Evolutionary conservation across 2,888 invertebrate genomes (phyloP), one percentile per base, ranked within the genome.

Genomic region (Xylocampa areola): DNA sequence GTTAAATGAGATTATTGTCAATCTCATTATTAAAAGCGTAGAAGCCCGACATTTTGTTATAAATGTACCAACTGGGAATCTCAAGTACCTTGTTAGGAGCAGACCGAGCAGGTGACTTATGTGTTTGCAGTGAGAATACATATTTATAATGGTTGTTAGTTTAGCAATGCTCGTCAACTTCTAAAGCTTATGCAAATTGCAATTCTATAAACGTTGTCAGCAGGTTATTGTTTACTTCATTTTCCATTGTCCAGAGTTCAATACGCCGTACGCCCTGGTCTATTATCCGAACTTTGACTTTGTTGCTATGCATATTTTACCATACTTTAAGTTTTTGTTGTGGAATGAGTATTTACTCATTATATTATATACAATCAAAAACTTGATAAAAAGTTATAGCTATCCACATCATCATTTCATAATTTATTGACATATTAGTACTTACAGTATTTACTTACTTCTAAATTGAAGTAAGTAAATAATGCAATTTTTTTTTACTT

Each of bases 1-100:
- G 62, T 54, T 61, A 68, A 70, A 75, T 64, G 48, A 58, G 62
- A 61, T 73, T 61, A 80, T 80, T 84, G 74, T 83, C 74, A 69
- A 80, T 82, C 73, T 79, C 77, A 76, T 74, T 66, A 54, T 71
- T 68, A 54, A 23, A 21, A 51, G 47, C 50, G 50, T 64, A 75
- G 66, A 68, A 72, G 67, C 65, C 63, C 51, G 66, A 35, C 7
- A 11, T 30, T 43, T 6, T 51, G 30, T 36, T 41, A 29, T 16
- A 49, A n/a, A 59, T 32, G 14, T 32, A 39, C 10, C 14, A 40
- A 10, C n/a, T 30, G 23, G 11, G 11, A 10, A 60, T 47, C 17
- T 33, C 14, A 59, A 21, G 36, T 39, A 39, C 51, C 16, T 71
- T 23, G 27, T 53, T 33, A 47, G 10, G 39, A 53, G 37, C 4